phyloP scores from a whole-genome alignment of 2,888 invertebrate genomes.

The Dioctria rufipes region DNA sequence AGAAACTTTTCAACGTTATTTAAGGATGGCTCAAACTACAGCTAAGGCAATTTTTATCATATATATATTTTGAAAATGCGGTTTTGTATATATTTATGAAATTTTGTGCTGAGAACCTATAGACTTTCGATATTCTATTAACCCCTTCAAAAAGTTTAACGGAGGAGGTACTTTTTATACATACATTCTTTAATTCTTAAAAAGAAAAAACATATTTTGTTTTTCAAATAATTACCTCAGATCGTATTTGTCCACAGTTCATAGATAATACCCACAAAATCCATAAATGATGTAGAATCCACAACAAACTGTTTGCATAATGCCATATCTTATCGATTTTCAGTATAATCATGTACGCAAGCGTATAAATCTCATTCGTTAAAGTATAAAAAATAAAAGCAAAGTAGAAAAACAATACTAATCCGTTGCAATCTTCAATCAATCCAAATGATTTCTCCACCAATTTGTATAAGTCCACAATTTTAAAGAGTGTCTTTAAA shows the following conservation, averaged over 20 bases:
- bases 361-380: slow-evolving; percentile 26
- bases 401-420: slow-evolving; percentile 7
- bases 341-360: background rate
- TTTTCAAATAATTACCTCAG: background rate
- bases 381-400: slow-evolving; percentile 36
- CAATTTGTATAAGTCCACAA: slow-evolving; percentile 12
- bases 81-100: too few relatives aligned
- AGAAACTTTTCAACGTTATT: too few relatives aligned
- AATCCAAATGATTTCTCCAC: slow-evolving; percentile 18
- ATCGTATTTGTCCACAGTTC: slow-evolving; percentile 16
- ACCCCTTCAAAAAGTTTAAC: too few relatives aligned
- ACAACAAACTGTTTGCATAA: background rate
- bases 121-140: too few relatives aligned
- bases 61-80: too few relatives aligned
- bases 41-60: too few relatives aligned
- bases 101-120: too few relatives aligned
- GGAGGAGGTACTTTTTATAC: too few relatives aligned
- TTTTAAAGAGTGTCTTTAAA: background rate
- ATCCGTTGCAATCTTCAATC: slow-evolving; percentile 28
- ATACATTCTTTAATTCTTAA: too few relatives aligned
- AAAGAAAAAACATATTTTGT: background rate
- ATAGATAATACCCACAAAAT: slow-evolving; percentile 25
- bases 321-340: background rate
- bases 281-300: slow-evolving; percentile 16
- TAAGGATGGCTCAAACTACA: too few relatives aligned